Evolutionary conservation across 1,140 invertebrate species (phyloP).

Genomic region (Camponotus floridanus): DNA sequence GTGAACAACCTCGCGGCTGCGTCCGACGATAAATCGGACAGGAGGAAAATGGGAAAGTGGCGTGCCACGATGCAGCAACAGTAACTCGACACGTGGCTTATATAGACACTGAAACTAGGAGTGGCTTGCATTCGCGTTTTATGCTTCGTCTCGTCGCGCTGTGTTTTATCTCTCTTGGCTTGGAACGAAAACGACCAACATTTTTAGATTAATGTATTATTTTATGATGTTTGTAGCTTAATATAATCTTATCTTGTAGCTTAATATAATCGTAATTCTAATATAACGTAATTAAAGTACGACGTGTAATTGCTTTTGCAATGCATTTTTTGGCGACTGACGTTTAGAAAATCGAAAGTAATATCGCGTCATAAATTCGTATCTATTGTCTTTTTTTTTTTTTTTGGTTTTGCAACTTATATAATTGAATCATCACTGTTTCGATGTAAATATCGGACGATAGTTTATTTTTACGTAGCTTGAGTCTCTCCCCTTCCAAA

Average conservation of each 20-base stretch:
- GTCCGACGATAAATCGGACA: conserved; percentile 62
- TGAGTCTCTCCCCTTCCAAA: background rate
- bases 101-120: conserved; percentile 57
- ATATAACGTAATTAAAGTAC: background rate
- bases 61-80: conserved; percentile 69
- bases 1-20: conserved; percentile 3
- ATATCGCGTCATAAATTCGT: background rate
- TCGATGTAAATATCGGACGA: background rate
- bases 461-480: conserved; percentile 20
- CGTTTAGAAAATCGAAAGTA: background rate
- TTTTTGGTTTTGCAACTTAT: background rate
- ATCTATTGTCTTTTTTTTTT: background rate
- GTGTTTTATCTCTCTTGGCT: background rate
- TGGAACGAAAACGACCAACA: conserved; percentile 9
- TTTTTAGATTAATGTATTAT: conserved; percentile 6
- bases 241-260: too few species aligned
- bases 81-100: conserved; percentile 51
- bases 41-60: conserved; percentile 71
- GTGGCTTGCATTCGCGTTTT: conserved; percentile 31
- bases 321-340: background rate
- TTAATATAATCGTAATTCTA: too few species aligned
- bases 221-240: too few species aligned
- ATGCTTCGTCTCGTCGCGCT: conserved; percentile 1
- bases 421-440: conserved; percentile 8
- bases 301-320: background rate